Percentiles rank a stretch among this genome's conserved stretches.
These are phyloP conservation scores for Nicator chloris DNA, from an alignment of 2,113 vertebrate genomes.

Conservation along the genomic window DNA sequence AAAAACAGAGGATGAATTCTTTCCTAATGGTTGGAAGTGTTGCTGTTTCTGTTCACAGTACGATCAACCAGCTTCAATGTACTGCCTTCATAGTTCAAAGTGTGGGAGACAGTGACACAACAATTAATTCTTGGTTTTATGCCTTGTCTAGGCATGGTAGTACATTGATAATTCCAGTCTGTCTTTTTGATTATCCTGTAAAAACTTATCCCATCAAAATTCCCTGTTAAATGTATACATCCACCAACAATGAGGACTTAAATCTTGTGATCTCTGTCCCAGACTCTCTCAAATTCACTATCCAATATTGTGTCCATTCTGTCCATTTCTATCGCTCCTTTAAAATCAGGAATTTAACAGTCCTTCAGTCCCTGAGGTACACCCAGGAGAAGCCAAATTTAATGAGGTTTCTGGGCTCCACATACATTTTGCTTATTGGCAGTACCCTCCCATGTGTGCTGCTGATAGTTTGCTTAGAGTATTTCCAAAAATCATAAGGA, in stretches of 20 bases:
- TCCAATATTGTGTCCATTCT: not conserved
- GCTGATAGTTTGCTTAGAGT: not conserved
- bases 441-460: not conserved
- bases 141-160: not conserved
- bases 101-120: not conserved
- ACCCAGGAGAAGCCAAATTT: not conserved
- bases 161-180: not conserved
- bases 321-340: not conserved
- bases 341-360: not conserved
- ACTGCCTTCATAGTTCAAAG: not conserved
- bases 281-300: not conserved
- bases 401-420: fast-evolving
- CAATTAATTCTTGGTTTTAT: not conserved
- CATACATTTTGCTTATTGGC: not conserved
- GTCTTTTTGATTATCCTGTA: not conserved
- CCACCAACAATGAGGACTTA: fast-evolving
- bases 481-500: not conserved
- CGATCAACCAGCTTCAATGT: not conserved
- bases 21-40: not conserved
- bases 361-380: not conserved
- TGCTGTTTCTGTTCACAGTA: not conserved
- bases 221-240: not conserved
- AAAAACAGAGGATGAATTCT: not conserved
- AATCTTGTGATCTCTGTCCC: not conserved
- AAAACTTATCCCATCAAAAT: not conserved